Base-by-base conservation (phyloP, 1,140 invertebrate genomes). In the Platyura marginata region DNA sequence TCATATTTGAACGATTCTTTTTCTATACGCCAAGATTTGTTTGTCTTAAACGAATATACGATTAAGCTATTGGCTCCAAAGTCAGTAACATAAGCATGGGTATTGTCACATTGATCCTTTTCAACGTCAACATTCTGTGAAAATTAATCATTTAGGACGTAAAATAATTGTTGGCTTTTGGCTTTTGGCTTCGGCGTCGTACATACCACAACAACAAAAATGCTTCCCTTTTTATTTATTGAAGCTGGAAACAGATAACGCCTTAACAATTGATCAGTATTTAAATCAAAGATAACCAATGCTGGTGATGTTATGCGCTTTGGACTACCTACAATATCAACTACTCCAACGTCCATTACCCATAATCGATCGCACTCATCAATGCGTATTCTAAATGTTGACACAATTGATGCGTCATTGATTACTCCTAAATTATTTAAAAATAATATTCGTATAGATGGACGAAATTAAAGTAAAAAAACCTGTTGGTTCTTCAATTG, bases 1-100 rank as follows among this genome's bases (percentile, higher is more conserved):
- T 87, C 81, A 41, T 84, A 81, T 58, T 81, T 68, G 70, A 87
- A 85, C 60, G 74, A 87, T 54, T 84, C 79, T 51, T 87, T 81
- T 44, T 74, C 62, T 2, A 85, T 69, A 21, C 80, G 67, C 73
- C 79, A 85, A 0, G 80, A 81, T 43, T 77, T 71, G 48, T 85
- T 72, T 13, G 76, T 66, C 32, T 74, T 71, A 47, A 75, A 66
- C 32, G 73, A 78, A 53, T 84, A 87, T 1, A 85, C 80, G 1
- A 85, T 70, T 1, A 87, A 53, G 11, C 77, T 77, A 49, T 81
- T 81, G 10, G 63, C 77, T 4, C 73, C 73, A 3, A 85, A 57
- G 54, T 87, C 81, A 1, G 81, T 75, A 5, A 82, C 56, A 48
- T 87, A 87, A 1, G 77, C 77, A 48, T 70, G 77, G 0, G 81